Percentiles rank a stretch among this genome's conserved stretches.
Evolutionary conservation across 1,140 invertebrate species (phyloP).

Genomic region (Eupeodes corollae): DNA sequence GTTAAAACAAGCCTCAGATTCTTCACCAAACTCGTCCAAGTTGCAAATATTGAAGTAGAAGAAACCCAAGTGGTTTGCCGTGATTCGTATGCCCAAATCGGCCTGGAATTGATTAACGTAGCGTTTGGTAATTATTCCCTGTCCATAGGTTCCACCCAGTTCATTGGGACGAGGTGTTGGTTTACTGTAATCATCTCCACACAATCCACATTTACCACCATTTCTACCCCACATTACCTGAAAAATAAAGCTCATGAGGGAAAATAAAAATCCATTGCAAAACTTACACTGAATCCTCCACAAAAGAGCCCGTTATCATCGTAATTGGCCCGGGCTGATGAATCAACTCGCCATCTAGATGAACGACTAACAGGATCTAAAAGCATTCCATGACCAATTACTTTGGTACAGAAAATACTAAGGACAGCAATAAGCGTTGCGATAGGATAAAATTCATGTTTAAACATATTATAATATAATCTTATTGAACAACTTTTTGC

Average conservation of each 20-base stretch:
- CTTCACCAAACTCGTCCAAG: constrained; percentile 31
- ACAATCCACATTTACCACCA: constrained; percentile 46
- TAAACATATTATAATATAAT: not conserved
- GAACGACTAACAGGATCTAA: constrained; percentile 54
- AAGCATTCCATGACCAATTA: constrained; percentile 53
- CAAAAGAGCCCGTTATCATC: constrained; percentile 57
- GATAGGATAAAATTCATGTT: constrained; percentile 22
- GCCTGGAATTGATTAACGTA: constrained; percentile 34
- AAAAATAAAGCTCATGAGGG: not conserved
- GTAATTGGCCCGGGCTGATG: constrained; percentile 45
- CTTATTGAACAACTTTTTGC: too few relatives aligned
- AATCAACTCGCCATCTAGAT: constrained; percentile 51
- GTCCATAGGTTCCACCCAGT: constrained; percentile 47
- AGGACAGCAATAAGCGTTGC: constrained; percentile 15
- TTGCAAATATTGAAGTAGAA: constrained; percentile 49
- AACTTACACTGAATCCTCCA: constrained; percentile 47
- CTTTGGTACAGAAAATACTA: constrained; percentile 2
- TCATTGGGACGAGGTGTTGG: constrained; percentile 48
- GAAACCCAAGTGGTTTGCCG: constrained; percentile 44
- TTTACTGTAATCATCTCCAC: constrained; percentile 44
- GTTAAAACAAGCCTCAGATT: constrained; percentile 50
- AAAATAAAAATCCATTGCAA: not conserved
- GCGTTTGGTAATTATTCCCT: constrained; percentile 41
- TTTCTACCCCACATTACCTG: constrained; percentile 36
- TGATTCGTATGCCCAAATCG: constrained; percentile 37